Evolutionary conservation across 2,113 vertebrate genomes (phyloP), one percentile per base, ranked within the genome.

Genomic region (Bostrychus sinensis): DNA sequence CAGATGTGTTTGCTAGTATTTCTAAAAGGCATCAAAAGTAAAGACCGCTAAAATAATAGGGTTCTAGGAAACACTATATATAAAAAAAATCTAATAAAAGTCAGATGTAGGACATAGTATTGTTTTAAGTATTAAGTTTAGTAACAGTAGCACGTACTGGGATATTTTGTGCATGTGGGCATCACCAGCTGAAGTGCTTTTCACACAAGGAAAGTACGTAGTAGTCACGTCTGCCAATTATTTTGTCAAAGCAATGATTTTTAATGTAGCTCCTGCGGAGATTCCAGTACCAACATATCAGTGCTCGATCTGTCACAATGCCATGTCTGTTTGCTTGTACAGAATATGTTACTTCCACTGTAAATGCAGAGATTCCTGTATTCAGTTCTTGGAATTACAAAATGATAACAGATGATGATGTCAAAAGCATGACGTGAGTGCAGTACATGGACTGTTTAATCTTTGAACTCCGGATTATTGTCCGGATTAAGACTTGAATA

Each of bases 211-310:
- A 48, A 48, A 48, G 45, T 22, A n/a, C n/a, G n/a, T n/a, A 25
- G 45, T 25, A 25, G 45, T 48, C 45, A 25, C 45, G 22, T 48
- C 51, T 26, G 43, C 58, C 46, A 28, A 70, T 78, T 65, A 71
- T 46, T 62, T 59, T 62, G 46, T 81, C 70, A 69, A 80, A 75
- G 62, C 63, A 64, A 39, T 55, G 60, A 61, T 19, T 61, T 53
- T 65, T 56, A 77, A 66, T 55, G 32, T 19, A 60, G 63, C 70
- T 53, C 55, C 37, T 66, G 56, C 25, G 12, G 23, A 55, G 41
- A 48, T 65, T 66, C 39, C 41, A 62, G 46, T 14, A 25, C 39
- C 37, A 42, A 63, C 73, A 62, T 66, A 63, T 75, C 42, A 74
- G 37, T 34, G 26, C 38, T 48, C 20, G 25, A 48, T 48, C 22